phyloP scores from a whole-genome alignment of 2,888 invertebrate genomes.

The Rhopalosiphum nymphaeae region DNA sequence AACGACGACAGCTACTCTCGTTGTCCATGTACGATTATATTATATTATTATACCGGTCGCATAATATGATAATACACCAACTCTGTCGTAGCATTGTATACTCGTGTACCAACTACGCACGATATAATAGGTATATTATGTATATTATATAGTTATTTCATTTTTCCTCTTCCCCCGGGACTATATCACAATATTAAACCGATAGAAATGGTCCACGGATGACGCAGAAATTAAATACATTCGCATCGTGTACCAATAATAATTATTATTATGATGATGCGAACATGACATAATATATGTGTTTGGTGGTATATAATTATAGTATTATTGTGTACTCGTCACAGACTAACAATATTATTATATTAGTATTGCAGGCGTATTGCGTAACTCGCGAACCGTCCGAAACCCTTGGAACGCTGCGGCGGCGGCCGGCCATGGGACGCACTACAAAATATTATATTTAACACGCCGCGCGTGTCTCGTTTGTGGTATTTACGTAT shows the following conservation, averaged over 20 bases:
- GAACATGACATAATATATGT: background rate
- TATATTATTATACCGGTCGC: background rate
- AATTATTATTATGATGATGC: background rate
- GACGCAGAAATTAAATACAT: background rate
- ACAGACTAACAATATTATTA: background rate
- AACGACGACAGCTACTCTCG: background rate
- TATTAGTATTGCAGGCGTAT: background rate
- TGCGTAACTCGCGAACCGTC: slow-evolving; percentile 38
- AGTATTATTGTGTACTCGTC: background rate
- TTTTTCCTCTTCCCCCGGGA: background rate
- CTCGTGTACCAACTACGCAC: background rate
- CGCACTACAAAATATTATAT: background rate
- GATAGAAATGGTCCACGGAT: background rate
- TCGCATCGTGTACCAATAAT: background rate
- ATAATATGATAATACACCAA: background rate
- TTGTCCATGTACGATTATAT: background rate
- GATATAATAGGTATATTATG: background rate
- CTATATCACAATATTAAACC: background rate
- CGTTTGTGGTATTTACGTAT: background rate
- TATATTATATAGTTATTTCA: background rate
- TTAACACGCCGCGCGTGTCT: background rate
- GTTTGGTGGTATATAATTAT: background rate
- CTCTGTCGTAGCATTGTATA: background rate
- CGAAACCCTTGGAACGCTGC: slow-evolving; percentile 50
- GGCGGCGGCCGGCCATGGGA: background rate